Evolutionary conservation across 2,797 vertebrate genomes (phyloP), one percentile per base, ranked within the genome.

Genomic region (Pseudopleuronectes americanus): DNA sequence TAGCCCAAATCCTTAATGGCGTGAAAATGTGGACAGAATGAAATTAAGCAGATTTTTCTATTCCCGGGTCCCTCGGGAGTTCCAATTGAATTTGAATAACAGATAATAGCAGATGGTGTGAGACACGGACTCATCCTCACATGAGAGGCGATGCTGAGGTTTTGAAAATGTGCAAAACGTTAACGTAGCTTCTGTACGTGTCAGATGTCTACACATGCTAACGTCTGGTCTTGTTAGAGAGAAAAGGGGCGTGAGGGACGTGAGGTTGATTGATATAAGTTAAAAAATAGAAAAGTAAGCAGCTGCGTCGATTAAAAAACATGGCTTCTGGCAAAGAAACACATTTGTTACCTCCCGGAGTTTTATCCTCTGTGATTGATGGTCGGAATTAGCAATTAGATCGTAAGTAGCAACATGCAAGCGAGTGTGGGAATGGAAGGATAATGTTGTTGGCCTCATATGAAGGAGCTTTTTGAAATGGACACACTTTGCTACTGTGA

Each of bases 61-160:
- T 77, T 31, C 8, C 19, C 3, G 0, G 13, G 45, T 56, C 83
- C 63, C 75, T 62, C 10, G 77, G 75, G 86, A 81, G 12, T 69
- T 83, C 58, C 75, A 77, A 77, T 78, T 85, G 81, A 86, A 90
- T 90, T 76, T 83, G 84, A 86, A 84, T 82, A 86, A 82, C 83
- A 90, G 85, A 90, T 81, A 88, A 72, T 83, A 87, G 63, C 88
- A 92, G 88, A 90, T 92, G 89, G 90, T 79, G 64, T 60, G 86
- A 64, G 73, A 83, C 62, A 41, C 8, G 54, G 75, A 45, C 74
- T 68, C 73, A 57, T 90, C 61, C 68, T 87, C 82, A 83, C 79
- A 77, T 56, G 17, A 86, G 53, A 76, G 66, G 69, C 57, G 55
- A 1, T 70, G 74, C 81, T 65, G 78, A 80, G 76, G 61, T 79